phyloP scores from a whole-genome alignment of 2,888 invertebrate genomes.

The Tortricodes alternella region DNA sequence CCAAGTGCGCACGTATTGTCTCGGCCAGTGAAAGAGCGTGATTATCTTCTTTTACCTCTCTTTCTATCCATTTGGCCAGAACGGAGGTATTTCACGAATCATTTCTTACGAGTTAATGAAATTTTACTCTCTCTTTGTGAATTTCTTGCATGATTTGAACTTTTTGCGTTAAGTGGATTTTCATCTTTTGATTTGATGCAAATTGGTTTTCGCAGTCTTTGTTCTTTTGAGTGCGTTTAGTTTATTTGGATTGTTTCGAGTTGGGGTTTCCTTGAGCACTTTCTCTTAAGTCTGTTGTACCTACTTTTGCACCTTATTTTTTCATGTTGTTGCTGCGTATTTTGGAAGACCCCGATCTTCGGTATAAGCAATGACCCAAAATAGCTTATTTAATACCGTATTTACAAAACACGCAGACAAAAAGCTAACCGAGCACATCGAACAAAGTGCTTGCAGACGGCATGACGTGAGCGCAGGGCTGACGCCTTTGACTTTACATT shows the following conservation, averaged over 20 bases:
- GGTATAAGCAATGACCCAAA: slow-evolving; percentile 18
- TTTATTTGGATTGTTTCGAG: slow-evolving; percentile 15
- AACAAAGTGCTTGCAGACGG: slow-evolving; percentile 22
- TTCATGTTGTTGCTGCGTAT: background rate
- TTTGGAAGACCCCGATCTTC: background rate
- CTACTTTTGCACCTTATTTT: background rate
- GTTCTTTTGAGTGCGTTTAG: slow-evolving; percentile 21
- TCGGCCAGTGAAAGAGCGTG: slow-evolving; percentile 38
- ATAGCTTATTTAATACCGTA: slow-evolving; percentile 29
- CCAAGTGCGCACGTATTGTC: slow-evolving; percentile 62
- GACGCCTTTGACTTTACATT: background rate
- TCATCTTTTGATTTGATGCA: slow-evolving; percentile 29
- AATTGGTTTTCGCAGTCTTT: slow-evolving; percentile 27
- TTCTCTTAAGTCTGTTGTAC: slow-evolving; percentile 12
- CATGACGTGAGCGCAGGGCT: slow-evolving; percentile 24
- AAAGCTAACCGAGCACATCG: slow-evolving; percentile 26
- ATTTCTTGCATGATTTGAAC: slow-evolving; percentile 30
- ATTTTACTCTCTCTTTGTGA: slow-evolving; percentile 30
- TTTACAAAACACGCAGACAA: slow-evolving; percentile 24
- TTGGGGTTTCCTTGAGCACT: slow-evolving; percentile 6
- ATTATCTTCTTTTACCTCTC: slow-evolving; percentile 44
- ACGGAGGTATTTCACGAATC: slow-evolving; percentile 21
- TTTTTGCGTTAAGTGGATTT: slow-evolving; percentile 30
- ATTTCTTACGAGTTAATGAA: slow-evolving; percentile 26
- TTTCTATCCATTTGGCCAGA: slow-evolving; percentile 30